These are phyloP conservation scores for Lytechinus pictus DNA, from an alignment of 35 echinoderm and acorn worm species.

Conservation along the genomic window DNA sequence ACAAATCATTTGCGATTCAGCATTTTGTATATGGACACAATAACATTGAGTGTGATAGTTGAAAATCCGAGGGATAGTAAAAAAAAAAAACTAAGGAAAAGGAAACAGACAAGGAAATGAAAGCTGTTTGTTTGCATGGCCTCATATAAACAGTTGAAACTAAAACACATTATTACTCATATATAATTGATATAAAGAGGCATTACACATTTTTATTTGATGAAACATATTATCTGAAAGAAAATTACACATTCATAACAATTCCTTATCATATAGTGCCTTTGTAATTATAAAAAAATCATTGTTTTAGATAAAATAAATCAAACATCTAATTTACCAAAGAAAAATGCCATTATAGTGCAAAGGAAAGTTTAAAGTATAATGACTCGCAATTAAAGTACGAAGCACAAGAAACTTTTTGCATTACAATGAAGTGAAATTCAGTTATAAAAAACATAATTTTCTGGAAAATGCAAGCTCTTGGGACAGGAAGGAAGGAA, in stretches of 20 bases:
- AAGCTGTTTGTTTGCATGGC: neutral
- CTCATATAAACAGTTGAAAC: neutral
- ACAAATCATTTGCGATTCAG: neutral
- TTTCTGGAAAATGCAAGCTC: neutral
- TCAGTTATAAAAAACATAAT: neutral
- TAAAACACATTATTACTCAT: neutral
- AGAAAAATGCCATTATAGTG: neutral
- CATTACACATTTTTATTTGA: too few relatives aligned
- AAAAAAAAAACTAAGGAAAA: neutral
- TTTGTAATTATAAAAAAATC: neutral
- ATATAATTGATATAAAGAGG: neutral
- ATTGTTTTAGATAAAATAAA: too few relatives aligned
- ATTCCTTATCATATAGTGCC: neutral
- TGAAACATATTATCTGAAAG: too few relatives aligned
- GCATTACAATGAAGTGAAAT: neutral
- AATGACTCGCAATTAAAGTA: neutral
- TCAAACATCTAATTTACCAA: too few relatives aligned
- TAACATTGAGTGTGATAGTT: neutral
- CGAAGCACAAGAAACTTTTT: neutral
- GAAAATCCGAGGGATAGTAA: neutral
- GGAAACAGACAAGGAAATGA: neutral
- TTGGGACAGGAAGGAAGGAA: neutral
- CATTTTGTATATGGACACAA: neutral
- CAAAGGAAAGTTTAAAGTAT: neutral
- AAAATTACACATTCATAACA: too few relatives aligned